These are phyloP conservation scores for Drosophila repleta DNA, from an alignment of 1,140 invertebrate species.

Conservation along the genomic window DNA sequence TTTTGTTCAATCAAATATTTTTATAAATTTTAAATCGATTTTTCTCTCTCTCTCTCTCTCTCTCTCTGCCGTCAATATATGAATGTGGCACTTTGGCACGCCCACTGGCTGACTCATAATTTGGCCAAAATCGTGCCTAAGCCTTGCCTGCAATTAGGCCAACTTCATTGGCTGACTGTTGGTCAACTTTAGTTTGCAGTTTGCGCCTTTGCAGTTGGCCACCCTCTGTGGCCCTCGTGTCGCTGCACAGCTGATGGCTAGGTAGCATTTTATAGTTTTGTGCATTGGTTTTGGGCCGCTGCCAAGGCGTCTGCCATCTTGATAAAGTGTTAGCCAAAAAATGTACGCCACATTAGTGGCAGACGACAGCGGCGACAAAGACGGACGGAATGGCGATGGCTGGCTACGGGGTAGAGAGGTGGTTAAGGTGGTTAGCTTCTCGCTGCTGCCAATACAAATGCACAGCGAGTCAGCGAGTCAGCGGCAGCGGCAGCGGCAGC, in stretches of 20 bases:
- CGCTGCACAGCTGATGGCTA: slow-evolving; percentile 26
- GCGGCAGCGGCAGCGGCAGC: slow-evolving; percentile 25
- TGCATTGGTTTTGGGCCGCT: slow-evolving; percentile 67
- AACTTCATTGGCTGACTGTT: slow-evolving; percentile 40
- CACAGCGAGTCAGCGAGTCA: slow-evolving; percentile 19
- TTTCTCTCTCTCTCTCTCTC: neutral
- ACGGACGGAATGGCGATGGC: slow-evolving; percentile 3
- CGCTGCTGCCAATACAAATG: slow-evolving; percentile 49
- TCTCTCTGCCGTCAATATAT: neutral
- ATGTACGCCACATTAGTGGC: slow-evolving; percentile 81
- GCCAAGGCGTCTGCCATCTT: slow-evolving; percentile 81
- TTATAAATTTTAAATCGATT: neutral
- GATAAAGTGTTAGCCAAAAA: slow-evolving; percentile 82
- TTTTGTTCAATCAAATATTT: neutral
- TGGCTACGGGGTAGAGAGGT: no score
- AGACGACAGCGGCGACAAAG: slow-evolving; percentile 42
- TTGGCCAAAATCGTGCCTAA: neutral
- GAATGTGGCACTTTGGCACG: slow-evolving; percentile 15
- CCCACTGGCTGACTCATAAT: slow-evolving; percentile 43
- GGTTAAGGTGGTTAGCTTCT: neutral
- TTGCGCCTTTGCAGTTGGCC: neutral
- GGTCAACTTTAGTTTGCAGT: neutral
- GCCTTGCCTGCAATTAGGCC: slow-evolving; percentile 41
- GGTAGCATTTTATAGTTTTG: slow-evolving; percentile 66
- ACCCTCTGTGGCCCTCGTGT: neutral